Base-by-base conservation (phyloP, 2,888 invertebrate genomes). In the Fragum fragum region DNA sequence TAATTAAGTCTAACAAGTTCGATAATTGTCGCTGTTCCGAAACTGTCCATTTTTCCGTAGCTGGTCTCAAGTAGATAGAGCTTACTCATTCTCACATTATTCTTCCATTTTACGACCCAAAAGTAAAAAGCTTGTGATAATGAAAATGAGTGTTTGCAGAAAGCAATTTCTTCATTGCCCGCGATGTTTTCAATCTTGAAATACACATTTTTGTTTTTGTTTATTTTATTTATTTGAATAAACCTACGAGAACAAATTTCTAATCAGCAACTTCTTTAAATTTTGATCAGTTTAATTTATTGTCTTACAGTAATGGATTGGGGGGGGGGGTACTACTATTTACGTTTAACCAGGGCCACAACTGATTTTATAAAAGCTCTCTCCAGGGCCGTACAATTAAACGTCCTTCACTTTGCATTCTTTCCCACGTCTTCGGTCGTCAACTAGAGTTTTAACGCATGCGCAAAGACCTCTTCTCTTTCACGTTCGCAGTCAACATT, bases 401-500 rank as follows among this genome's bases (percentile, higher is more conserved):
- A 32, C 63, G 63, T 18, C 63, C 32, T 63, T 63, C 63, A 63
- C 63, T 3, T 36, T 63, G 63, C 63, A 63, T 63, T 63, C 63
- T 63, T 63, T 63, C 63, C 63, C 63, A 63, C 63, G 63, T 63
- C 63, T 18, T 63, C 26, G 18, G 63, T 63, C 36, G 63, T 28
- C 28, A 63, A 63, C n/a, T 63, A 28, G 0, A 36, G 9, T 9
- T 18, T n/a, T 28, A 28, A 28, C 63, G 75, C 75, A 75, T 75
- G 75, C 75, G 75, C 57, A 75, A n/a, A 32, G 26, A 18, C n/a
- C 21, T 21, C 14, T 55, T 21, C 32, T 39, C 28, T 11, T 69
- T 75, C 75, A 75, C 75, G 75, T 75, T 68, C 42, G 57, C 75
- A 57, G 63, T 32, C n/a, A 9, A 66, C 9, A n/a, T n/a, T 52